These are phyloP conservation scores for Hesperophylax magnus DNA, from an alignment of 1,140 invertebrate species.

Conservation along the genomic window DNA sequence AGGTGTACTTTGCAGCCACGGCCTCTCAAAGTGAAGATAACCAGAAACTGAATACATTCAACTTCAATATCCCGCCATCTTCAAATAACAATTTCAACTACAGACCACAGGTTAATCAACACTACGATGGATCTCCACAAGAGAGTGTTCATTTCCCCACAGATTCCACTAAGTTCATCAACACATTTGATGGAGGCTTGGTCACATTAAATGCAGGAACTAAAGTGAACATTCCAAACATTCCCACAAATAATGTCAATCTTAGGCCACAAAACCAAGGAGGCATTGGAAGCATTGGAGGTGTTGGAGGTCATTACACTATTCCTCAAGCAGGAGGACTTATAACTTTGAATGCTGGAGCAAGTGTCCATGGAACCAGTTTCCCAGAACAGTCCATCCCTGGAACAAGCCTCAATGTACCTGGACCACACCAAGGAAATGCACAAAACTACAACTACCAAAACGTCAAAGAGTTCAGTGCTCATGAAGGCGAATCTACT, in stretches of 20 bases:
- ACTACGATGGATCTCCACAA: neutral
- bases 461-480: slow-evolving; percentile 48
- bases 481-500: slow-evolving; percentile 60
- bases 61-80: slow-evolving; percentile 40
- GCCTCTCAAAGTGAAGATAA: slow-evolving; percentile 59
- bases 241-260: slow-evolving; percentile 23
- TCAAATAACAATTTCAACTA: slow-evolving; percentile 37
- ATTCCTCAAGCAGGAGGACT: slow-evolving; percentile 53
- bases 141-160: slow-evolving; percentile 41
- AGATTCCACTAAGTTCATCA: slow-evolving; percentile 49
- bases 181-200: slow-evolving; percentile 52
- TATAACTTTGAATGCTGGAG: slow-evolving; percentile 52
- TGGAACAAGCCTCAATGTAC: slow-evolving; percentile 47
- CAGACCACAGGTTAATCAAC: slow-evolving; percentile 19
- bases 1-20: slow-evolving; percentile 69
- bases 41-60: slow-evolving; percentile 51
- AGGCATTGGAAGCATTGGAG: slow-evolving; percentile 23
- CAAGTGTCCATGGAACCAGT: slow-evolving; percentile 49
- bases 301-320: slow-evolving; percentile 40
- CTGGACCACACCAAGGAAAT: slow-evolving; percentile 21
- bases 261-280: slow-evolving; percentile 25
- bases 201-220: slow-evolving; percentile 55
- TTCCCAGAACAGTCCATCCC: slow-evolving; percentile 55
- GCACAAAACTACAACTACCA: slow-evolving; percentile 39
- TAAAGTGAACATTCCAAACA: slow-evolving; percentile 54